A percentile compares a stretch with the other conserved stretches of the same genome.
phyloP scores from a whole-genome alignment of 1,140 invertebrate genomes.

The Acromyrmex charruanus region DNA sequence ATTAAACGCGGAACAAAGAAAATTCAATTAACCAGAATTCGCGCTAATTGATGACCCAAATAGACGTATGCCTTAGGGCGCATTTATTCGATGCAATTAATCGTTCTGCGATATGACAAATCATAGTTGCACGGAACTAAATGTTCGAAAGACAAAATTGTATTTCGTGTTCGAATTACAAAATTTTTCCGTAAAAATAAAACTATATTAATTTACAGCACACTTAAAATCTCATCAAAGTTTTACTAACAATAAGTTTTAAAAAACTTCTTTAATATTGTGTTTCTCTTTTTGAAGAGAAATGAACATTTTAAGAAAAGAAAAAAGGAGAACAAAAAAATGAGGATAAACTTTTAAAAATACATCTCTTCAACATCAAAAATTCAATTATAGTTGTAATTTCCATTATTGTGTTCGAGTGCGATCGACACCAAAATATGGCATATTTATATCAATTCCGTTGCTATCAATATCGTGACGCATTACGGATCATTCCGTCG shows the following conservation, averaged over 20 bases:
- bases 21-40: conserved; percentile 57
- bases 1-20: conserved; percentile 49
- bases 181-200: neutral
- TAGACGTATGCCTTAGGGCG: neutral
- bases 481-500: conserved; percentile 16
- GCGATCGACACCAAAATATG: neutral
- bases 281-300: neutral
- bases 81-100: conserved; percentile 10
- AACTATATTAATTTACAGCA: conserved; percentile 10
- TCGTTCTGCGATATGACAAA: neutral
- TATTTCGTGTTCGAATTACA: neutral
- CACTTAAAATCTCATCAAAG: neutral
- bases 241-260: neutral
- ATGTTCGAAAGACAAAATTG: neutral
- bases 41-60: conserved; percentile 46
- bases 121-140: neutral
- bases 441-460: conserved; percentile 28
- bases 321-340: neutral
- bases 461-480: conserved; percentile 23
- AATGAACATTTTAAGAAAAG: neutral
- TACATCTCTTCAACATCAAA: neutral
- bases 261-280: neutral
- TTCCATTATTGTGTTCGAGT: neutral
- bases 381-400: neutral
- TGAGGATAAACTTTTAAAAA: neutral